phyloP scores from a whole-genome alignment of 1,140 invertebrate species.

The Eriocheir sinensis region DNA sequence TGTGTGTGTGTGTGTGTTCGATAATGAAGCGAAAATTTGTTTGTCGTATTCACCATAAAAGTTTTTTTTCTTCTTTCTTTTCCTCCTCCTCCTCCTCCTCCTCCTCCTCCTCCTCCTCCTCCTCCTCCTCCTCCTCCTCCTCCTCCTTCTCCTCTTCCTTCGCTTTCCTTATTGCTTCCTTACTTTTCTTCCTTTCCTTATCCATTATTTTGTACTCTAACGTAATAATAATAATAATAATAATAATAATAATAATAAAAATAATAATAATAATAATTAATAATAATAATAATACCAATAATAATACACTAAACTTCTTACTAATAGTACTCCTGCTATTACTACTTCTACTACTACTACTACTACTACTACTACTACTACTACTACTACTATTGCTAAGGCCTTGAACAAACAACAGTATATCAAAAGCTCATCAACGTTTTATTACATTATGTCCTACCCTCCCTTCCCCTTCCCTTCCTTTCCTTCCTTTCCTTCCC shows the following conservation, averaged over 20 bases:
- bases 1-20: background rate
- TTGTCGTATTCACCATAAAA: background rate
- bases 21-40: background rate
- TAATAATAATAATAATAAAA: no score
- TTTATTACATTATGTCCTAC: background rate
- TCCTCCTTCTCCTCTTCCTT: background rate
- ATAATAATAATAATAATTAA: no score
- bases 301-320: no score
- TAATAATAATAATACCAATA: no score
- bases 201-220: background rate
- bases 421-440: no score
- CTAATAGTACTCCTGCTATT: no score
- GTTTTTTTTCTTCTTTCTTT: background rate
- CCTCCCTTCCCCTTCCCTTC: background rate
- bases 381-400: no score
- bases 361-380: no score
- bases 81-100: background rate
- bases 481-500: background rate
- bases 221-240: no score
- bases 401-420: no score
- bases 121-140: background rate
- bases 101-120: background rate
- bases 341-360: no score
- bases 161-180: background rate
- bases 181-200: background rate